These are phyloP conservation scores for Phorcus lineatus DNA, from an alignment of 2,888 invertebrate species.

Conservation along the genomic window DNA sequence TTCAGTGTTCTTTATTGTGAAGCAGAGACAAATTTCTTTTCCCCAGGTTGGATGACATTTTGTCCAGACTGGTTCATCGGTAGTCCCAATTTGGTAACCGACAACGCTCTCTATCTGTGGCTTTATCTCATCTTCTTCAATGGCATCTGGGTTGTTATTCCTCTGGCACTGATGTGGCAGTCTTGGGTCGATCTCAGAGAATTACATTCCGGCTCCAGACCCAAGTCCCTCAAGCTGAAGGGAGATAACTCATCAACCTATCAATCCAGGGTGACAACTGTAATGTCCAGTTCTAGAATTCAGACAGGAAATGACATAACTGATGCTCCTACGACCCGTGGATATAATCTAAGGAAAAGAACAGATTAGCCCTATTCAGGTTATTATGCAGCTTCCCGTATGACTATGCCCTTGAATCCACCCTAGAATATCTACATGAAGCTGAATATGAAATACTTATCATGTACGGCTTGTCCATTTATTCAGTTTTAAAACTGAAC, in stretches of 20 bases:
- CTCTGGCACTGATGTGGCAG: slow-evolving; percentile 64
- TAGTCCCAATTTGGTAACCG: slow-evolving; percentile 62
- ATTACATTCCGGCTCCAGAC: background rate
- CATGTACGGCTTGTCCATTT: too few species aligned
- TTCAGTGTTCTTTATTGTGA: background rate
- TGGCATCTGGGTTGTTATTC: slow-evolving; percentile 72
- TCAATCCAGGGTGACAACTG: too few species aligned
- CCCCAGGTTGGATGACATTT: slow-evolving; percentile 74
- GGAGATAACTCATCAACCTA: background rate
- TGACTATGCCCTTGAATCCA: too few species aligned
- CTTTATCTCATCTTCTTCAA: slow-evolving; percentile 73
- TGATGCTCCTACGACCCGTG: too few species aligned
- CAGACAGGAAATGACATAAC: too few species aligned
- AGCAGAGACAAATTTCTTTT: background rate
- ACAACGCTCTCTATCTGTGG: slow-evolving; percentile 69
- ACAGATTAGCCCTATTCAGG: too few species aligned
- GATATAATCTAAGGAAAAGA: too few species aligned
- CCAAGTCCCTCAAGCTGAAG: background rate
- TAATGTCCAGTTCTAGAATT: background rate
- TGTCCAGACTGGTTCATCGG: slow-evolving; percentile 71
- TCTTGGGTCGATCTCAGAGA: slow-evolving; percentile 57
- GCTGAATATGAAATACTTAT: too few species aligned
- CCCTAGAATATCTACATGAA: too few species aligned
- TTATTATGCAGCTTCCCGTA: too few species aligned
- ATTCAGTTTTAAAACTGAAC: too few species aligned